Base-by-base conservation (phyloP, 2,113 vertebrate genomes). In the Phainopepla nitens region DNA sequence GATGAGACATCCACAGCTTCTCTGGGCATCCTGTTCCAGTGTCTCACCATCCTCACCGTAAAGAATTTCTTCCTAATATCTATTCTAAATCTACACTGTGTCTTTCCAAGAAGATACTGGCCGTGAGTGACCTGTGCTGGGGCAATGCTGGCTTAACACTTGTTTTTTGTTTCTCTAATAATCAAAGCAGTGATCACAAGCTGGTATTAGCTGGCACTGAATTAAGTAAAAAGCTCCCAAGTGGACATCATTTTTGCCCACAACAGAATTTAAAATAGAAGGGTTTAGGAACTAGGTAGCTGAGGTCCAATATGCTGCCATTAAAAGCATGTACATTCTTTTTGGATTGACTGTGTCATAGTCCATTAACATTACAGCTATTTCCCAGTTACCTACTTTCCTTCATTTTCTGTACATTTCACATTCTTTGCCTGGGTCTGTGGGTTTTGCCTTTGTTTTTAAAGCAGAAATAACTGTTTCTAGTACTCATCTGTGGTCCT, bases 111-210 rank as follows among this genome's bases (percentile, higher is more conserved):
- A n/a, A 42, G 71, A 42, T 31, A 6, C 27, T 18, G 5, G 36
- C 61, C 0, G 0, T 31, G 17, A 20, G 22, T 49, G 47, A 70
- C 24, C 35, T 3, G 1, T 1, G 3, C 8, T 28, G 18, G 36
- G 22, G 25, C 15, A 31, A 11, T 28, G 31, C 49, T 87, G 29
- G 13, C 64, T 87, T 81, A 58, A 25, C 14, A 13, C 16, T 53
- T 76, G 17, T 41, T 76, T 2, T 64, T 44, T 56, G 15, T 61
- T 44, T 49, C 33, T 58, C 23, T 53, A 50, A 7, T 56, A 47
- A 58, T 6, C 16, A 68, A 50, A 87, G 35, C 39, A 72, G 20
- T 45, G 53, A 72, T 86, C 14, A 41, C 66, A 80, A 41, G 28
- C 47, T 84, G 70, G 58, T 1, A 0, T 79, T 78, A 86, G 18